Conservation (phyloP, 2,113 vertebrate genomes). For the Pituophis catenifer region DNA sequence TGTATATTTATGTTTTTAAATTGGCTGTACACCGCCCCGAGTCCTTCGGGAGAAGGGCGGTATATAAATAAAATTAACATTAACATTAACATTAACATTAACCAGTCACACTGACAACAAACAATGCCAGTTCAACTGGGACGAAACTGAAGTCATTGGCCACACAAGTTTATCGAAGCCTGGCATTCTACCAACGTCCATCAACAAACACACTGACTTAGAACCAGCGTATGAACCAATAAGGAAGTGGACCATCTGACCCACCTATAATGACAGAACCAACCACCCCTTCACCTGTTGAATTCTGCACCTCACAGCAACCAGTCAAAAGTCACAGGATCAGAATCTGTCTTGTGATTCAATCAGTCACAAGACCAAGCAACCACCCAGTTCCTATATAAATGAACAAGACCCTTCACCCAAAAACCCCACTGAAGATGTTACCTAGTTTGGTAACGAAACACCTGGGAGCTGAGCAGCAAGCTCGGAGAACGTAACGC, state of each 20-base stretch:
- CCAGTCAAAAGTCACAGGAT: not conserved
- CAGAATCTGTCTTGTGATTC: not conserved
- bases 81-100: too few species aligned
- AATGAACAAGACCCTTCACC: not conserved
- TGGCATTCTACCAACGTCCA: not conserved
- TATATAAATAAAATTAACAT: too few species aligned
- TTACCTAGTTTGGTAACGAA: not conserved
- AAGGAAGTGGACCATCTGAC: not conserved
- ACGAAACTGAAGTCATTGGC: not conserved
- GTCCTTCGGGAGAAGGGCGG: too few species aligned
- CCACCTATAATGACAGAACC: not conserved
- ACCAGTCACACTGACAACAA: not conserved
- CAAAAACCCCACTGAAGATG: not conserved
- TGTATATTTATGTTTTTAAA: too few species aligned
- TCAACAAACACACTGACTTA: not conserved
- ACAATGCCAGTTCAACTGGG: not conserved
- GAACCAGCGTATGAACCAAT: not conserved
- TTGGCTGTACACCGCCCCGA: too few species aligned
- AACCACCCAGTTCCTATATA: not conserved
- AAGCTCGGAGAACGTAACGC: not conserved
- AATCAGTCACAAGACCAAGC: not conserved
- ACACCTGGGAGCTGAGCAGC: not conserved
- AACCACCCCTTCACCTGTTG: not conserved
- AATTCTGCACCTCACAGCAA: not conserved
- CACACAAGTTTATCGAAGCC: not conserved